A percentile compares a stretch with the other conserved stretches of the same genome.
Conservation (phyloP, 1,140 invertebrate species). For the Triops cancriformis region DNA sequence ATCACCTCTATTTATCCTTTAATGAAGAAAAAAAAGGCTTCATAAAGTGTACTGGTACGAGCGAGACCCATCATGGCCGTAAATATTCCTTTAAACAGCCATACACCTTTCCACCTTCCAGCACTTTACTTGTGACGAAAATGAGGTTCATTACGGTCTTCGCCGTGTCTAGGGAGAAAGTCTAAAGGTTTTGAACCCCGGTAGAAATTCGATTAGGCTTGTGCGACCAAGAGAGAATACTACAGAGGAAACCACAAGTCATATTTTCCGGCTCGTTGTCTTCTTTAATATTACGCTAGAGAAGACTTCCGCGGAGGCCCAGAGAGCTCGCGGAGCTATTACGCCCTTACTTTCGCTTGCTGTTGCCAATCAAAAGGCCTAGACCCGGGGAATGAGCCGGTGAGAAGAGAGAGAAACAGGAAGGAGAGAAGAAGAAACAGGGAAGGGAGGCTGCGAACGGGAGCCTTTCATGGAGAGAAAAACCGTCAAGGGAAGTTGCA, state of each 20-base stretch:
- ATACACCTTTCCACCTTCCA: not conserved
- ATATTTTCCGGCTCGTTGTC: constrained; percentile 5
- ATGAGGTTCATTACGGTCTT: not conserved
- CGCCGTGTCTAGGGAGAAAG: not conserved
- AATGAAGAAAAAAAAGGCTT: too few relatives aligned
- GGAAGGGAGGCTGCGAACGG: not conserved
- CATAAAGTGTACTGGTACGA: too few relatives aligned
- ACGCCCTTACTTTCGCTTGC: not conserved
- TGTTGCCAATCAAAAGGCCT: not conserved
- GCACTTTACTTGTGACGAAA: not conserved
- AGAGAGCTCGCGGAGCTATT: not conserved
- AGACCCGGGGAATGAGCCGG: not conserved
- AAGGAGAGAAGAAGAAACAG: not conserved
- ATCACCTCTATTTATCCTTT: too few relatives aligned
- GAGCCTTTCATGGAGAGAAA: too few relatives aligned
- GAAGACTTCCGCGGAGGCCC: not conserved
- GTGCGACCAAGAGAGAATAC: not conserved
- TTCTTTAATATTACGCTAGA: not conserved
- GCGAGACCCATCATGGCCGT: too few relatives aligned
- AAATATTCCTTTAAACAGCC: not conserved
- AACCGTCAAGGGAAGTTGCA: too few relatives aligned
- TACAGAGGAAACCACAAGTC: constrained; percentile 1
- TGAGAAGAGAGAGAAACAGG: not conserved
- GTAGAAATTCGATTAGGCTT: not conserved
- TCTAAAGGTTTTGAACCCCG: not conserved